Conservation (phyloP, 2,797 vertebrate species). For the Rhincodon typus region DNA sequence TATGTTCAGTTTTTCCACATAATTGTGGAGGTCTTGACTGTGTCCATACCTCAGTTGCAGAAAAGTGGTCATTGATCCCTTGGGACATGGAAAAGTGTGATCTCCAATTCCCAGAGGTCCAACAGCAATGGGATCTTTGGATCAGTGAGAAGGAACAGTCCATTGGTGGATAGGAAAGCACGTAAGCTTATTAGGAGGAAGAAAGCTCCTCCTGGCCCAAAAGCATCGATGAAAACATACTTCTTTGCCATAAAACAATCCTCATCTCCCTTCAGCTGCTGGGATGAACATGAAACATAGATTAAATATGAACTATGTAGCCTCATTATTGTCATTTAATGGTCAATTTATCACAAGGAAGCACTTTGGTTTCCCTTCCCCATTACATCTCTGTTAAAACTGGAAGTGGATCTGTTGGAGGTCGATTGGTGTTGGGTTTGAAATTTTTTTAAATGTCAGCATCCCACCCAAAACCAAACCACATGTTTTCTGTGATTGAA, state of each 20-base stretch:
- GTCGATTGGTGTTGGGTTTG: too few species aligned
- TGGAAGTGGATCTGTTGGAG: neutral
- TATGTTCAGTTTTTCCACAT: neutral
- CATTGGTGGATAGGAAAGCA: neutral
- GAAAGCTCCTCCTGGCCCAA: neutral
- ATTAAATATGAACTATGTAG: neutral
- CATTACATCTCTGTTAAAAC: neutral
- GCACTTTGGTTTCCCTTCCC: too few species aligned
- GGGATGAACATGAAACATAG: too few species aligned
- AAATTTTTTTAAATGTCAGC: neutral
- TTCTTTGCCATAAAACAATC: neutral
- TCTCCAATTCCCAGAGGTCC: neutral
- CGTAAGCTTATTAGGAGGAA: neutral
- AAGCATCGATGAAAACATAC: neutral
- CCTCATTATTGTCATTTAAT: neutral
- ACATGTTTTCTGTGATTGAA: neutral
- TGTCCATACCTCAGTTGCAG: neutral
- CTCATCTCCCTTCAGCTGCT: neutral
- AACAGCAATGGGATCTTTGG: too few species aligned
- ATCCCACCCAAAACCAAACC: neutral
- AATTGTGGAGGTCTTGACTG: neutral
- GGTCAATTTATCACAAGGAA: too few species aligned
- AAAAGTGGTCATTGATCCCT: too few species aligned
- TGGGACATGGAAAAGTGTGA: neutral
- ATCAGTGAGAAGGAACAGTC: neutral